phyloP scores from a whole-genome alignment of 2,888 invertebrate genomes.

The Dasypogon diadema region DNA sequence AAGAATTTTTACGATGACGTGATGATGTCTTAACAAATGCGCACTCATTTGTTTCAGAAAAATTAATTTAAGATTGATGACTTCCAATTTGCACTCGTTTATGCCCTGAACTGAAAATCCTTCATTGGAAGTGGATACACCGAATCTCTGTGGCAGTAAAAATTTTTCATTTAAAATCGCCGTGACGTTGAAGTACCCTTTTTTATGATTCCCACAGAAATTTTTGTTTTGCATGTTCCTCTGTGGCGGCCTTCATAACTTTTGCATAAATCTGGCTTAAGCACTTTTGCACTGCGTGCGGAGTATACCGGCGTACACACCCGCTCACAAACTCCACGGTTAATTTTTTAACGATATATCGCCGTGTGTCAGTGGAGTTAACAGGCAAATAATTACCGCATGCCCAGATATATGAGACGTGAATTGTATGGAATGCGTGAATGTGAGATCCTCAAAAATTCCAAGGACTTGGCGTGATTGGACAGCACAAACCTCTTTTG shows the following conservation, averaged over 20 bases:
- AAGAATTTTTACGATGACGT: neutral
- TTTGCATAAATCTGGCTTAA: constrained; percentile 48
- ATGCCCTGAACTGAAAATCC: constrained; percentile 2
- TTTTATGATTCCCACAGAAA: constrained; percentile 54
- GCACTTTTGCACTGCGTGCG: neutral
- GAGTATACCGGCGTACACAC: neutral
- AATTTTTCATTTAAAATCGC: constrained; percentile 50
- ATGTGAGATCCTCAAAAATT: constrained; percentile 43
- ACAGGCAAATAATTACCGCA: constrained; percentile 53
- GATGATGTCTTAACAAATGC: constrained; percentile 48
- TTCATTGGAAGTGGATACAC: constrained; percentile 4
- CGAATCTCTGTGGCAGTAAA: constrained; percentile 19
- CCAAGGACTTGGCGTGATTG: constrained; percentile 42
- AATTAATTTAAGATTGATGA: constrained; percentile 54
- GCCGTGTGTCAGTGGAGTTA: constrained; percentile 54
- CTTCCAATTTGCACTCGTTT: constrained; percentile 53
- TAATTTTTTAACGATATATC: constrained; percentile 46
- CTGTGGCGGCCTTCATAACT: constrained; percentile 44
- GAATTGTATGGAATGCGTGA: constrained; percentile 27
- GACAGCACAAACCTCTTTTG: constrained; percentile 50
- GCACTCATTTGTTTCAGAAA: constrained; percentile 26
- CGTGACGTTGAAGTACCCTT: constrained; percentile 41
- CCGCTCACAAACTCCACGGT: constrained; percentile 16
- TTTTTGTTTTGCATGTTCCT: constrained; percentile 34
- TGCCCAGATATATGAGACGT: constrained; percentile 22